Conservation (phyloP, 1,140 invertebrate genomes). For the Drosophila pandora region DNA sequence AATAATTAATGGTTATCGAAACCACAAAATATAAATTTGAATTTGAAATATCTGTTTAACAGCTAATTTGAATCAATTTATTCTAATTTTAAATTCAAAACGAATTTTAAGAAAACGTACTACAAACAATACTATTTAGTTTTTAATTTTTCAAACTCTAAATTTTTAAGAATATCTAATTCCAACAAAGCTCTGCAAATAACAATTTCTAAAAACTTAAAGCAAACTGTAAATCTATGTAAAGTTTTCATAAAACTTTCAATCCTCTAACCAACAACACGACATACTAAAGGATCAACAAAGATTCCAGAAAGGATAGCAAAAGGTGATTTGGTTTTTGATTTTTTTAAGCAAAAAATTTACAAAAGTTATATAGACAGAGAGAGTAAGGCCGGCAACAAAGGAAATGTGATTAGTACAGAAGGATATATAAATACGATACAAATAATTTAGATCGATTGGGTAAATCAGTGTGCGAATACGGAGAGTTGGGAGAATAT, state of each 20-base stretch:
- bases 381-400: constrained; percentile 54
- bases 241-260: constrained; percentile 34
- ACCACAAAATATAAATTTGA: no score
- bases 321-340: constrained; percentile 28
- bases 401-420: constrained; percentile 66
- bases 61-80: not conserved
- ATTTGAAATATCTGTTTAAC: no score
- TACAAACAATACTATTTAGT: not conserved
- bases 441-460: constrained; percentile 55
- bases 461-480: constrained; percentile 57
- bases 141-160: no score
- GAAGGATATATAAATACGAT: constrained; percentile 49
- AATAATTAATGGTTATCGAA: not conserved
- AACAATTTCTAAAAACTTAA: constrained; percentile 21
- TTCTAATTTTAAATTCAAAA: not conserved
- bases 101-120: not conserved
- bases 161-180: not conserved
- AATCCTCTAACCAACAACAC: constrained; percentile 26
- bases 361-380: constrained; percentile 49
- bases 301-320: constrained; percentile 32
- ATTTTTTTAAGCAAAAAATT: constrained; percentile 53
- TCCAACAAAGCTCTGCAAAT: constrained; percentile 5
- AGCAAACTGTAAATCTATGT: constrained; percentile 18
- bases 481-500: constrained; percentile 48
- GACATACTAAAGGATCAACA: constrained; percentile 13